A percentile compares a stretch with the other conserved stretches of the same genome.
These are phyloP conservation scores for Spizella passerina DNA, from an alignment of 2,797 vertebrate species.

Conservation along the genomic window DNA sequence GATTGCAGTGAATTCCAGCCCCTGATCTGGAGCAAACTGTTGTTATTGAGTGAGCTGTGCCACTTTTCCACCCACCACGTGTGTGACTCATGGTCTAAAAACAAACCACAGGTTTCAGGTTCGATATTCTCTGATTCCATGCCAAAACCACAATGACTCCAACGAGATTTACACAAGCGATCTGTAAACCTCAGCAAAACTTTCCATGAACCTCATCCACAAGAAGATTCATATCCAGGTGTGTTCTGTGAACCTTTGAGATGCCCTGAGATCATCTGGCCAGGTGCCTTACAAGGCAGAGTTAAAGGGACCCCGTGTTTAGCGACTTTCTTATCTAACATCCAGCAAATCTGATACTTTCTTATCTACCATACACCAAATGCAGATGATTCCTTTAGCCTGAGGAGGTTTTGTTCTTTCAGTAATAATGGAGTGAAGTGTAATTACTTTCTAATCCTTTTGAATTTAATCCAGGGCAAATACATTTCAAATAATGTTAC, in stretches of 20 bases:
- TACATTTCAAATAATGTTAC: background rate
- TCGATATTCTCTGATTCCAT: slow-evolving; percentile 4
- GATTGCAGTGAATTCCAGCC: background rate
- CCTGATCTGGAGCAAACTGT: background rate
- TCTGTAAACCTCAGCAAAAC: slow-evolving; percentile 60
- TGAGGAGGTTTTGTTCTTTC: slow-evolving; percentile 10
- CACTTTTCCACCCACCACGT: slow-evolving; percentile 39
- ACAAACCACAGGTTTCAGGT: slow-evolving; percentile 52
- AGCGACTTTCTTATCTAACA: slow-evolving; percentile 41
- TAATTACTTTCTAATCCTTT: slow-evolving; percentile 32
- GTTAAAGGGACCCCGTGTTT: slow-evolving; percentile 5
- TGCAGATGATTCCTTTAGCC: slow-evolving; percentile 35
- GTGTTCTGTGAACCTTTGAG: slow-evolving; percentile 49
- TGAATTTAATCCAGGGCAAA: slow-evolving; percentile 35
- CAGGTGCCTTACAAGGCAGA: background rate
- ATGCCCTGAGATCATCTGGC: slow-evolving; percentile 59
- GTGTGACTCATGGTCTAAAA: slow-evolving; percentile 50
- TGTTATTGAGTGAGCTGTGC: background rate
- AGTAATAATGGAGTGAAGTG: background rate
- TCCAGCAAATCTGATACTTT: background rate
- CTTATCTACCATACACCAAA: slow-evolving; percentile 26
- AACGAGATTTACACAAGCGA: slow-evolving; percentile 31
- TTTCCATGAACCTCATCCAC: slow-evolving; percentile 65
- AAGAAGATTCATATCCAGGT: slow-evolving; percentile 55
- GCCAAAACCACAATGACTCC: slow-evolving; percentile 60